Percentiles rank a stretch among this genome's conserved stretches.
phyloP scores from a whole-genome alignment of 2,797 vertebrate genomes.

The Diplodus sargus region DNA sequence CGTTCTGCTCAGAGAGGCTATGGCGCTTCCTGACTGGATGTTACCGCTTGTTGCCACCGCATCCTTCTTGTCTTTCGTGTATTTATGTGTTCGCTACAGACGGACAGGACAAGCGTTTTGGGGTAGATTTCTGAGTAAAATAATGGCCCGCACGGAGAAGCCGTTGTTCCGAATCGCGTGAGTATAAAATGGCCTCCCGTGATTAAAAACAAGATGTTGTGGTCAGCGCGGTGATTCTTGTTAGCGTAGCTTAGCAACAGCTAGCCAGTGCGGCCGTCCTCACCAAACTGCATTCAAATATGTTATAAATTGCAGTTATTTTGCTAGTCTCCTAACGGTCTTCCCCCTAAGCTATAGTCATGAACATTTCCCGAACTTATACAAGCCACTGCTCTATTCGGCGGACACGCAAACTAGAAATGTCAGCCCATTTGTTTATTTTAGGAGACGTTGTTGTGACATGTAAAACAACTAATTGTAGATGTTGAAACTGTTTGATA shows the following conservation, averaged over 20 bases:
- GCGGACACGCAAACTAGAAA: background rate
- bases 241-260: conserved; percentile 34
- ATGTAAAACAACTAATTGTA: background rate
- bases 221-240: background rate
- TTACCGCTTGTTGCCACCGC: conserved; percentile 61
- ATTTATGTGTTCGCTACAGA: conserved; percentile 73
- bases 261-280: background rate
- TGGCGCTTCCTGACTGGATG: conserved; percentile 80
- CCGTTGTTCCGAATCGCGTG: conserved; percentile 94
- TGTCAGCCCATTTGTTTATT: background rate
- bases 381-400: background rate
- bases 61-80: conserved; percentile 72
- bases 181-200: conserved; percentile 65
- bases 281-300: background rate
- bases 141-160: conserved; percentile 93
- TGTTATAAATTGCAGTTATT: background rate
- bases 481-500: background rate
- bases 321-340: fast-evolving
- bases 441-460: background rate
- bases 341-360: fast-evolving
- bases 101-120: conserved; percentile 43
- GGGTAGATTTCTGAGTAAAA: conserved; percentile 53
- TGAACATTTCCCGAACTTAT: background rate
- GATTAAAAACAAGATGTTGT: background rate
- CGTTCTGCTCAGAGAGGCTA: conserved; percentile 39